Conservation (phyloP, 2,113 vertebrate species). For the Xiphorhynchus elegans region DNA sequence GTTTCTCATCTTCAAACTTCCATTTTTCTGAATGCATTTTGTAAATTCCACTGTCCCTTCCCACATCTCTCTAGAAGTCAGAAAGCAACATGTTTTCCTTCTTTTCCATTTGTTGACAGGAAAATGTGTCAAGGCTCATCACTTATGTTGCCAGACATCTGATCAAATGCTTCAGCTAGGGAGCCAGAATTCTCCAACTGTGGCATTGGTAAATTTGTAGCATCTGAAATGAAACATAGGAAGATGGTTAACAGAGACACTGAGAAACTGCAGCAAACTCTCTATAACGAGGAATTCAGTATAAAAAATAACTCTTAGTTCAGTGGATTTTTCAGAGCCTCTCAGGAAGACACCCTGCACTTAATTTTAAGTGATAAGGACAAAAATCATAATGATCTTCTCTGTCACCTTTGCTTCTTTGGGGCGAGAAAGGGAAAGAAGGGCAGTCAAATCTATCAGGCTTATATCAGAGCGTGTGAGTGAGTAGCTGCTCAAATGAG, state of each 20-base stretch:
- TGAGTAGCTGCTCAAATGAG: neutral
- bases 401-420: slow-evolving; percentile 2
- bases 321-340: slow-evolving; percentile 29
- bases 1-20: slow-evolving; percentile 46
- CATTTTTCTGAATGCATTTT: slow-evolving; percentile 22
- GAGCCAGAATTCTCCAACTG: slow-evolving; percentile 48
- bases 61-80: slow-evolving; percentile 58
- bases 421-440: neutral
- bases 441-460: neutral
- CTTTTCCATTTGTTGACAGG: slow-evolving; percentile 49
- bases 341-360: slow-evolving; percentile 37
- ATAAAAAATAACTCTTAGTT: slow-evolving; percentile 13
- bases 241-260: slow-evolving; percentile 28
- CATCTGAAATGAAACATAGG: slow-evolving; percentile 66
- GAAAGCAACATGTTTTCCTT: slow-evolving; percentile 49
- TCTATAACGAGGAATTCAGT: neutral
- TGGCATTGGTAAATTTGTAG: neutral
- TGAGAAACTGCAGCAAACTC: neutral
- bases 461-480: neutral
- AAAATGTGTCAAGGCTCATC: slow-evolving; percentile 55
- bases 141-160: slow-evolving; percentile 40
- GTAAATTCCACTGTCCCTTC: slow-evolving; percentile 58
- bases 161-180: slow-evolving; percentile 49
- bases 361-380: neutral
- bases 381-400: neutral